These are phyloP conservation scores for Xenopus laevis DNA, from an alignment of 2,113 vertebrate species.

Conservation along the genomic window DNA sequence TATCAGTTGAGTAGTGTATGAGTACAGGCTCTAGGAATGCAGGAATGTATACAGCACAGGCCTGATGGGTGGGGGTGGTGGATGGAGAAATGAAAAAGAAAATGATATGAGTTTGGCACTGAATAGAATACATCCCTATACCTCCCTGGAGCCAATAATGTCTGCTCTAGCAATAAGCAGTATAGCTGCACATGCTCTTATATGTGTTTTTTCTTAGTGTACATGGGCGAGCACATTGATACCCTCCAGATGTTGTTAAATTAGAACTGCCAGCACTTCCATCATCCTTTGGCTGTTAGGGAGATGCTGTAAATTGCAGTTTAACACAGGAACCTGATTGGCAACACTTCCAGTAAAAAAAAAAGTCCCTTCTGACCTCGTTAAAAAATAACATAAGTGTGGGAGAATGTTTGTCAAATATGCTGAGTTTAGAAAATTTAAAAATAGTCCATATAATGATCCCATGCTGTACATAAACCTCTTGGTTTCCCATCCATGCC, in stretches of 20 bases:
- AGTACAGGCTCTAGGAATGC: slow-evolving; percentile 20
- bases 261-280: too few relatives aligned
- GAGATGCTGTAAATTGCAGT: too few relatives aligned
- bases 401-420: not conserved
- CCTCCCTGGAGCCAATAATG: not conserved
- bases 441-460: slow-evolving; percentile 29
- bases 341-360: not conserved
- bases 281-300: too few relatives aligned
- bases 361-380: not conserved
- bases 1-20: slow-evolving; percentile 21
- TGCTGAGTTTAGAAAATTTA: not conserved
- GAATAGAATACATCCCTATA: not conserved
- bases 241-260: too few relatives aligned
- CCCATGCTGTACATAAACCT: slow-evolving; percentile 4
- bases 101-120: slow-evolving; percentile 11
- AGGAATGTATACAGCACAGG: not conserved
- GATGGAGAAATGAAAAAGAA: not conserved
- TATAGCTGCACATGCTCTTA: too few relatives aligned
- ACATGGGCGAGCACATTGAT: too few relatives aligned
- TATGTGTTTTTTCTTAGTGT: too few relatives aligned
- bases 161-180: too few relatives aligned
- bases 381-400: too few relatives aligned
- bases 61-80: not conserved
- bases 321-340: too few relatives aligned
- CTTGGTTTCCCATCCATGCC: not conserved